A percentile compares a stretch with the other conserved stretches of the same genome.
Conservation (phyloP, 2,797 vertebrate species). For the Acomys russatus region DNA sequence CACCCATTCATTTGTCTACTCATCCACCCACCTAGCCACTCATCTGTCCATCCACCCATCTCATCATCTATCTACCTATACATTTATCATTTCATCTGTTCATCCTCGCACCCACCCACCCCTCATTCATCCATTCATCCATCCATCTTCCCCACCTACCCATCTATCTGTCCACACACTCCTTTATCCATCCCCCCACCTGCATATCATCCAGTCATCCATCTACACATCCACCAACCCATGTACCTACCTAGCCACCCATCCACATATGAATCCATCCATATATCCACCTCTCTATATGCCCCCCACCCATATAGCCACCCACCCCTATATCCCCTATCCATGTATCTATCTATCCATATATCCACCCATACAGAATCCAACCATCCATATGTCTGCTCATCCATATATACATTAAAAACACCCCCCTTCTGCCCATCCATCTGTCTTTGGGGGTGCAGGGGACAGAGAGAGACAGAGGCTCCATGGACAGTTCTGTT, state of each 20-base stretch:
- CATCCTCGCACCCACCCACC: neutral
- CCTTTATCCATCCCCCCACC: neutral
- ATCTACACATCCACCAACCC: neutral
- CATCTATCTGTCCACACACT: neutral
- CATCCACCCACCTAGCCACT: neutral
- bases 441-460: neutral
- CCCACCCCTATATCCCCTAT: neutral
- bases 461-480: neutral
- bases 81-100: neutral
- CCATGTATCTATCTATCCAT: neutral
- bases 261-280: neutral
- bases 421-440: too few species aligned
- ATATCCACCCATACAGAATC: neutral
- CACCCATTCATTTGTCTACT: too few species aligned
- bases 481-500: neutral
- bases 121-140: neutral
- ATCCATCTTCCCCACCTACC: neutral
- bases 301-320: neutral
- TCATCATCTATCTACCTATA: accelerated
- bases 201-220: neutral
- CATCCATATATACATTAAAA: neutral
- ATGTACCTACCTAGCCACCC: too few species aligned
- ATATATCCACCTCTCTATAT: neutral
- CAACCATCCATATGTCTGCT: too few species aligned
- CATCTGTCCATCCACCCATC: too few species aligned